A percentile compares a stretch with the other conserved stretches of the same genome.
phyloP scores from a whole-genome alignment of 2,113 vertebrate genomes.

The Murina feae region DNA sequence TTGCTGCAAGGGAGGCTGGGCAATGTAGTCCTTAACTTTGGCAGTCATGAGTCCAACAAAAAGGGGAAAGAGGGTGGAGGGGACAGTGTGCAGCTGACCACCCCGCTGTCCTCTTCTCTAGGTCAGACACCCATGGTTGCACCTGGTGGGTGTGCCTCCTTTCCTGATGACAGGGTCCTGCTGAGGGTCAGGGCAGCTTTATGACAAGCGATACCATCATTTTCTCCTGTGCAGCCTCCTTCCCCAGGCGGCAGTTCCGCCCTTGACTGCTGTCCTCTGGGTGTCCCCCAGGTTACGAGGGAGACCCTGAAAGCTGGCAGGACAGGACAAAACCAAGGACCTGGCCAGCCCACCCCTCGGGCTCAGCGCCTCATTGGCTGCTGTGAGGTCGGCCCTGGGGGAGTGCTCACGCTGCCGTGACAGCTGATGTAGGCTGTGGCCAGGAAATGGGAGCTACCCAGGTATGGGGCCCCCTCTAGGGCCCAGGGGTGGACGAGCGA shows the following conservation, averaged over 20 bases:
- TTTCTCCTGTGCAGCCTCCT: background rate
- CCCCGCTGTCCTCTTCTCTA: background rate
- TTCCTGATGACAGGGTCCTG: background rate
- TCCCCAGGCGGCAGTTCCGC: too few species aligned
- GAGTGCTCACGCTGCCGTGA: fast-evolving
- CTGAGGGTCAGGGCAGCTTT: background rate
- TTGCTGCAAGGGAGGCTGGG: conserved; percentile 2
- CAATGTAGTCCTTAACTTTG: background rate
- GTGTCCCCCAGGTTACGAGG: background rate
- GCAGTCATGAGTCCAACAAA: background rate
- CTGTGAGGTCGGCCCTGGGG: background rate
- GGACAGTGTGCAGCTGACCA: background rate
- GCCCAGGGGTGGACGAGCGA: background rate
- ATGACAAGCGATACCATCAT: fast-evolving
- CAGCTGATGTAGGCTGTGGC: background rate
- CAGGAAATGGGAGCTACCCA: background rate
- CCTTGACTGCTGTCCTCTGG: too few species aligned
- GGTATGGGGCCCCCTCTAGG: background rate
- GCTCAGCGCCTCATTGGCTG: background rate
- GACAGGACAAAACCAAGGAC: background rate
- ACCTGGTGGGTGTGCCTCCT: background rate
- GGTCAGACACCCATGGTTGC: background rate
- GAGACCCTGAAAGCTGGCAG: background rate
- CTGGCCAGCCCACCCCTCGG: background rate
- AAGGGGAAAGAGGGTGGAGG: background rate